Evolutionary conservation across 2,797 vertebrate species (phyloP).

Genomic region (Prionace glauca): DNA sequence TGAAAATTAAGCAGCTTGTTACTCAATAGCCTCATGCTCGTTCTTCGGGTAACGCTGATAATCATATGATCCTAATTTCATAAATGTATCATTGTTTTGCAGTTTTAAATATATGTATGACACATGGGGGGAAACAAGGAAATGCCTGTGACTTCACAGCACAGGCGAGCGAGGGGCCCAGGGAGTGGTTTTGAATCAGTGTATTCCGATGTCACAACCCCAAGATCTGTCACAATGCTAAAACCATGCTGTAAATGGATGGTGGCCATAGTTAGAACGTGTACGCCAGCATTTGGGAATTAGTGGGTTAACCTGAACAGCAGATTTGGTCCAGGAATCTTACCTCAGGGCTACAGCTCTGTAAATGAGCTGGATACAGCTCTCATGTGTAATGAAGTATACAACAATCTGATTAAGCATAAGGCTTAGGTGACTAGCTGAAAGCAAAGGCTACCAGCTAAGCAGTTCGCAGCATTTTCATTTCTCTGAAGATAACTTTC

Average conservation of each 20-base stretch:
- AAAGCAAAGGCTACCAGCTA: conserved; percentile 34
- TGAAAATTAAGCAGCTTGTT: conserved; percentile 78
- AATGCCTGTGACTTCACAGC: not conserved
- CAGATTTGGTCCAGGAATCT: conserved; percentile 35
- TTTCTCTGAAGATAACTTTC: conserved; percentile 3
- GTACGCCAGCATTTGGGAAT: conserved; percentile 26
- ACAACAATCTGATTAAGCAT: conserved; percentile 38
- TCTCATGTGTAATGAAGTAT: conserved; percentile 38
- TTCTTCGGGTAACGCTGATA: conserved; percentile 58
- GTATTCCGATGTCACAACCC: not conserved
- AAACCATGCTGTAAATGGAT: conserved; percentile 34
- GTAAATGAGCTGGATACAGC: conserved; percentile 37
- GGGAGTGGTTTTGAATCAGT: not conserved
- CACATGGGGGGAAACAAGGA: not conserved
- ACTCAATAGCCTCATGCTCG: conserved; percentile 72
- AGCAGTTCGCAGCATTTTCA: conserved; percentile 15
- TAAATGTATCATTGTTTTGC: conserved; percentile 7
- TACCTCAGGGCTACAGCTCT: conserved; percentile 38
- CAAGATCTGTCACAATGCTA: conserved; percentile 25
- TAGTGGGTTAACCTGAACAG: conserved; percentile 38
- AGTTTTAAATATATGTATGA: conserved; percentile 22
- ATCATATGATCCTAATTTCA: conserved; percentile 20
- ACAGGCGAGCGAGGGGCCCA: not conserved
- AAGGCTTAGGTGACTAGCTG: conserved; percentile 34
- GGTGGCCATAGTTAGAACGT: conserved; percentile 32